Percentiles rank a stretch among this genome's conserved stretches.
Evolutionary conservation across 2,113 vertebrate genomes (phyloP).

Genomic region (Leptocoma aspasia): DNA sequence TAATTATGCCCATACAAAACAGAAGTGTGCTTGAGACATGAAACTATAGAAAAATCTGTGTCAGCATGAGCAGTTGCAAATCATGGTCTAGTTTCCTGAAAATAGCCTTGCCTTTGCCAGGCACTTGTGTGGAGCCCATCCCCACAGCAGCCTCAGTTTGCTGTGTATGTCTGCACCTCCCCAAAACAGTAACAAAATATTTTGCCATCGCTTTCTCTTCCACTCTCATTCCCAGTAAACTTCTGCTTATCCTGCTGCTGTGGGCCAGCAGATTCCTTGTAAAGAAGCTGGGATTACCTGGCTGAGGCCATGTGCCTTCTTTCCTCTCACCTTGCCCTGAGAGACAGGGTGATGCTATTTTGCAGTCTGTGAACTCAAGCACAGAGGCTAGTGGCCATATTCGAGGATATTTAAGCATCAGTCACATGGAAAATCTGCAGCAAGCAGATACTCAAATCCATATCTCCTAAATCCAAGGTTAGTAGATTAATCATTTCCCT

Average conservation of each 20-base stretch:
- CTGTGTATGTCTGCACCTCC: neutral
- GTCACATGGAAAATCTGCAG: conserved; percentile 40
- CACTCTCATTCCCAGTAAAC: neutral
- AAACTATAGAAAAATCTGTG: conserved; percentile 23
- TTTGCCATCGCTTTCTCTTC: neutral
- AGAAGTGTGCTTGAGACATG: neutral
- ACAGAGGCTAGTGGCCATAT: neutral
- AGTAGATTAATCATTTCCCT: conserved; percentile 53
- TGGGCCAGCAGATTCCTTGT: neutral
- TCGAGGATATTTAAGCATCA: conserved; percentile 13
- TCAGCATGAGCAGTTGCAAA: conserved; percentile 12
- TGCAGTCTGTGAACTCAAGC: neutral
- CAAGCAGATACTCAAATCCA: conserved; percentile 19
- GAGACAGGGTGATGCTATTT: neutral
- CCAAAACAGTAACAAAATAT: neutral
- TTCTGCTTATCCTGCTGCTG: neutral
- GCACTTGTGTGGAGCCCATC: neutral
- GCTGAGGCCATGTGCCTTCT: neutral
- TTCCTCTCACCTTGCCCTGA: conserved; percentile 13
- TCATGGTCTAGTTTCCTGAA: neutral
- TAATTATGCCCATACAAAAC: conserved; percentile 25
- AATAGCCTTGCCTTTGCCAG: neutral
- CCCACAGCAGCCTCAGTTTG: neutral
- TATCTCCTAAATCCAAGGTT: conserved; percentile 57
- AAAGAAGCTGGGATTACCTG: neutral